Conservation (phyloP, 2,888 invertebrate genomes). For the Galerucella calmariensis region DNA sequence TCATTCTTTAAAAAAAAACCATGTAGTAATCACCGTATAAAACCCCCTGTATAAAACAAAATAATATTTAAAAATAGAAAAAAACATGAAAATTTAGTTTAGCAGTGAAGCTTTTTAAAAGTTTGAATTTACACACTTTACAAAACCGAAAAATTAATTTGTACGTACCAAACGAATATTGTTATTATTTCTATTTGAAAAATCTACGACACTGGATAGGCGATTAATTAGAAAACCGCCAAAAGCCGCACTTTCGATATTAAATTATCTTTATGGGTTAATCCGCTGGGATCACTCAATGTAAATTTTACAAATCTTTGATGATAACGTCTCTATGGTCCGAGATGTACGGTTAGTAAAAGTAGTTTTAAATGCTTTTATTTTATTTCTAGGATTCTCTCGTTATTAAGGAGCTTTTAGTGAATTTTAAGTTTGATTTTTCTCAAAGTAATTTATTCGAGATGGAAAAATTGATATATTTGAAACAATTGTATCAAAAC, state of each 20-base stretch:
- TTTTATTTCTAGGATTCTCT: background rate
- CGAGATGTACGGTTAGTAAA: background rate
- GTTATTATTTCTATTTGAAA: background rate
- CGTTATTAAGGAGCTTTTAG: background rate
- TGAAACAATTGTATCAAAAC: too few species aligned
- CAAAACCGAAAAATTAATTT: too few species aligned
- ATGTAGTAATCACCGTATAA: too few species aligned
- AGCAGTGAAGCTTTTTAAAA: too few species aligned
- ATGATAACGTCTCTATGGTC: constrained; percentile 4
- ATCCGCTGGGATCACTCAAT: constrained; percentile 25
- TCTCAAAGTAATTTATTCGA: too few species aligned
- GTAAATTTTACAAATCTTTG: constrained; percentile 18
- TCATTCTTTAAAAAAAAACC: too few species aligned
- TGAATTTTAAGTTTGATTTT: background rate
- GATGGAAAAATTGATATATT: too few species aligned
- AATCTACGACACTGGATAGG: background rate
- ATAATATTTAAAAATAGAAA: too few species aligned
- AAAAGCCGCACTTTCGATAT: constrained; percentile 35
- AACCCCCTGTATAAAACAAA: too few species aligned
- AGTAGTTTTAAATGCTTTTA: background rate
- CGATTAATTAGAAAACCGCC: constrained; percentile 36
- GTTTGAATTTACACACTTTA: too few species aligned
- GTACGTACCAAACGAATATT: too few species aligned
- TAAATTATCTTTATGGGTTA: constrained; percentile 39
- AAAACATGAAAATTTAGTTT: too few species aligned